phyloP scores from a whole-genome alignment of 2,113 vertebrate species.

The Pardalotus punctatus region DNA sequence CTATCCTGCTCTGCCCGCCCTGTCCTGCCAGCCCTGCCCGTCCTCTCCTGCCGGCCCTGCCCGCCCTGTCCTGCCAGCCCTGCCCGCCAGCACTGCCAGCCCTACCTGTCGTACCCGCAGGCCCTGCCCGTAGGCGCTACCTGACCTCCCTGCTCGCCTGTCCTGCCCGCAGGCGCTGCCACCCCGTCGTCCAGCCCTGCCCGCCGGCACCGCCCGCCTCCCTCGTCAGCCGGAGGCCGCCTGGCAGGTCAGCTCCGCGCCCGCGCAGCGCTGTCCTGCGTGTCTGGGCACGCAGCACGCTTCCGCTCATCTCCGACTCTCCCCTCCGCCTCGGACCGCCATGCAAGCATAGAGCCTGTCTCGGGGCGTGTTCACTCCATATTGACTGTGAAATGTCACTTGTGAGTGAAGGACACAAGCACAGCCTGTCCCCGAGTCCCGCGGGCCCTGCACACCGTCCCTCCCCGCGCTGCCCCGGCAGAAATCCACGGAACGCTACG shows the following conservation, averaged over 20 bases:
- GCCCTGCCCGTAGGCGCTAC: no score
- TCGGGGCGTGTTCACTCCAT: background rate
- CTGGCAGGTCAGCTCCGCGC: background rate
- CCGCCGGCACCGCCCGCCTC: background rate
- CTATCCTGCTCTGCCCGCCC: accelerated
- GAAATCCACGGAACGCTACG: background rate
- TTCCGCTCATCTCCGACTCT: background rate
- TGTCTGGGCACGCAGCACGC: accelerated
- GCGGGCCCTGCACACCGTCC: no score
- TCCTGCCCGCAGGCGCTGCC: background rate
- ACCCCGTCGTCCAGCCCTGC: background rate
- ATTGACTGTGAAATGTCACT: background rate
- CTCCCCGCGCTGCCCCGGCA: accelerated
- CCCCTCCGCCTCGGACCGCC: background rate
- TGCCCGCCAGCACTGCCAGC: background rate
- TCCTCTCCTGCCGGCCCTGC: no score
- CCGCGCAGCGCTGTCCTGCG: background rate
- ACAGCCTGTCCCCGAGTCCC: background rate
- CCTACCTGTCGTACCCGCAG: no score
- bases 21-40: background rate
- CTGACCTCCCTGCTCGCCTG: no score
- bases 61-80: no score
- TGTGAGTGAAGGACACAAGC: background rate
- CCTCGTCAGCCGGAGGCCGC: no score
- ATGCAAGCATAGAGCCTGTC: accelerated